A percentile compares a stretch with the other conserved stretches of the same genome.
Evolutionary conservation across 1,140 invertebrate genomes (phyloP).

Genomic region (Pseudomyrmex concolor): DNA sequence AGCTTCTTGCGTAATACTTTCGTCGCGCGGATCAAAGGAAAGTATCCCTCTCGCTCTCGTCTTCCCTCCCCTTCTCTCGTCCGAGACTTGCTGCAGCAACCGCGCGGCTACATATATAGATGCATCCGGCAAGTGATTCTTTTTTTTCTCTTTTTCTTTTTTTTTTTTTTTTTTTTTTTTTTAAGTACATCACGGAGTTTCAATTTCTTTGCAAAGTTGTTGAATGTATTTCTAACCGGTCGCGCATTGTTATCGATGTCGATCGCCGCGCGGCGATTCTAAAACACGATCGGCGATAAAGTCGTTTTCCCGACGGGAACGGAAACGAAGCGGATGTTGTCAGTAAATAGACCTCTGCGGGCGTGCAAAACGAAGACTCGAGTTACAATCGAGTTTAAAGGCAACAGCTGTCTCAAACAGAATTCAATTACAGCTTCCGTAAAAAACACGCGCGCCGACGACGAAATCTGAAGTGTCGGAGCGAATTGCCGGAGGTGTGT

Average conservation of each 20-base stretch:
- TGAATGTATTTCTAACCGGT: background rate
- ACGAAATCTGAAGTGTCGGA: conserved; percentile 10
- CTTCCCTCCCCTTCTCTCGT: background rate
- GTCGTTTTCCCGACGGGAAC: conserved; percentile 26
- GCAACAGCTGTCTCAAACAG: conserved; percentile 40
- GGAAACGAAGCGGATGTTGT: conserved; percentile 21
- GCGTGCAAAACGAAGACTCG: conserved; percentile 23
- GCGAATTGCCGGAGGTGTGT: background rate
- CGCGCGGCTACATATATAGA: background rate
- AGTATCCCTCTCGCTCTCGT: conserved; percentile 24
- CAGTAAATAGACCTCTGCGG: conserved; percentile 35
- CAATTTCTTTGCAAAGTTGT: too few species aligned
- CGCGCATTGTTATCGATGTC: too few species aligned
- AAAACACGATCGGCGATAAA: background rate
- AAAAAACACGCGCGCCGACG: conserved; percentile 23
- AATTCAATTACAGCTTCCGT: conserved; percentile 54
- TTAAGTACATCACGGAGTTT: too few species aligned
- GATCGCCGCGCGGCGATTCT: background rate
- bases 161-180: too few species aligned
- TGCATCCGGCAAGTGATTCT: background rate
- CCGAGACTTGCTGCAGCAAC: background rate
- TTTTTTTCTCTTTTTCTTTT: background rate
- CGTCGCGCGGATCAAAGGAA: conserved; percentile 53
- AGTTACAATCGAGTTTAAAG: conserved; percentile 52
- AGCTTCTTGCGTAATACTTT: conserved; percentile 65